A percentile compares a stretch with the other conserved stretches of the same genome.
Evolutionary conservation across 2,797 vertebrate species (phyloP).

Genomic region (Borostomias antarcticus): DNA sequence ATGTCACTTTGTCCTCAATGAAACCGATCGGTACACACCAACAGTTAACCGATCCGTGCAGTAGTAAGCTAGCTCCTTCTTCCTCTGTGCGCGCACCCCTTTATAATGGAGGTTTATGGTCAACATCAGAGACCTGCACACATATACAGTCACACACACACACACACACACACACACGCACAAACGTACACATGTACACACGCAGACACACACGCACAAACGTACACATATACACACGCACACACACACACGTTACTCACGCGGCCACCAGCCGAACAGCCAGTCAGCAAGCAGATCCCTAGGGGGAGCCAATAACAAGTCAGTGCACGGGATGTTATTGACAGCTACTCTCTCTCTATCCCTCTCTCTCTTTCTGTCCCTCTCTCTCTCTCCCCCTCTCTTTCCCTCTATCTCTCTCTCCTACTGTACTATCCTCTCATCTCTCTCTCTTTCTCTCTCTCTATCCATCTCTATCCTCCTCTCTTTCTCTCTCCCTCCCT

Average conservation of each 20-base stretch:
- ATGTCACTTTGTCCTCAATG: no score
- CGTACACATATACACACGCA: neutral
- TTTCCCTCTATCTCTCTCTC: neutral
- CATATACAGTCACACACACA: neutral
- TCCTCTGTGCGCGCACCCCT: no score
- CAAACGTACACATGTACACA: neutral
- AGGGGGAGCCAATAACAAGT: constrained; percentile 3
- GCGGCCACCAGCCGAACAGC: neutral
- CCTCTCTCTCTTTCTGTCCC: neutral
- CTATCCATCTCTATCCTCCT: neutral
- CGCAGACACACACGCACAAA: neutral
- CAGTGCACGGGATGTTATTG: neutral
- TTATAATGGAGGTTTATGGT: no score
- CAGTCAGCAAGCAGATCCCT: constrained; percentile 7
- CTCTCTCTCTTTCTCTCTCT: neutral
- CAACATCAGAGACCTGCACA: neutral
- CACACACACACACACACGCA: neutral
- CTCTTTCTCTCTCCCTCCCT: neutral
- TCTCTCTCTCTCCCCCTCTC: neutral
- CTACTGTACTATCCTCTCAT: neutral
- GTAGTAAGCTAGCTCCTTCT: no score
- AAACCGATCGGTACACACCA: no score
- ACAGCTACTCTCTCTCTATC: constrained; percentile 4
- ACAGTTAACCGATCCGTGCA: no score
- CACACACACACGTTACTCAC: constrained; percentile 1